phyloP scores from a whole-genome alignment of 1,140 invertebrate species.

The Anthonomus grandis region DNA sequence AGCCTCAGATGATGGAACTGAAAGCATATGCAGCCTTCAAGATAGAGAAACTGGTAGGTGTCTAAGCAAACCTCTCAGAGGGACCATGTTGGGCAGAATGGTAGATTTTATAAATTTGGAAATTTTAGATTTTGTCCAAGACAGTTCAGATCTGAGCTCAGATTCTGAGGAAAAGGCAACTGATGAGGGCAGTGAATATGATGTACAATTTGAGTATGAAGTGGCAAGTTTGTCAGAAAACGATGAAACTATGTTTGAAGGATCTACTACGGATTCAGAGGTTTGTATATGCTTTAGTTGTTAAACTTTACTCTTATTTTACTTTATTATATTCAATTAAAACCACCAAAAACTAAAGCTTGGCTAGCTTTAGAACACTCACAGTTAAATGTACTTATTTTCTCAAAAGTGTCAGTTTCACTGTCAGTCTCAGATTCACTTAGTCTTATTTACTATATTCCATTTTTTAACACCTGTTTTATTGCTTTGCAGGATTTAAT shows the following conservation, averaged over 20 bases:
- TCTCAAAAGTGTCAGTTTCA: no score
- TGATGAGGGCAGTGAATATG: slow-evolving; percentile 33
- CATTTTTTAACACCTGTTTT: slow-evolving; percentile 5
- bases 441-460: no score
- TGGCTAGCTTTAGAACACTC: no score
- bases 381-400: no score
- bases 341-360: background rate
- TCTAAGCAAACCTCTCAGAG: slow-evolving; percentile 5
- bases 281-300: slow-evolving; percentile 30
- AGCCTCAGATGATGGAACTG: slow-evolving; percentile 41
- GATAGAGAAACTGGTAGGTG: slow-evolving; percentile 45
- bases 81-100: slow-evolving; percentile 2
- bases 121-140: slow-evolving; percentile 44
- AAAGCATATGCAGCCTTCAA: slow-evolving; percentile 46
- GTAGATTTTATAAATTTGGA: slow-evolving; percentile 1
- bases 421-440: no score
- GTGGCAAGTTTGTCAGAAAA: slow-evolving; percentile 37
- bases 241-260: slow-evolving; percentile 22
- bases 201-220: slow-evolving; percentile 43
- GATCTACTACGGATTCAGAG: slow-evolving; percentile 39
- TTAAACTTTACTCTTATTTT: background rate
- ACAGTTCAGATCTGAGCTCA: slow-evolving; percentile 41
- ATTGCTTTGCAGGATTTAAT: slow-evolving; percentile 30
- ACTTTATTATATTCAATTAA: background rate
- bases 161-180: slow-evolving; percentile 1